Conservation (phyloP, 2,113 vertebrate genomes). For the Anas platyrhynchos region DNA sequence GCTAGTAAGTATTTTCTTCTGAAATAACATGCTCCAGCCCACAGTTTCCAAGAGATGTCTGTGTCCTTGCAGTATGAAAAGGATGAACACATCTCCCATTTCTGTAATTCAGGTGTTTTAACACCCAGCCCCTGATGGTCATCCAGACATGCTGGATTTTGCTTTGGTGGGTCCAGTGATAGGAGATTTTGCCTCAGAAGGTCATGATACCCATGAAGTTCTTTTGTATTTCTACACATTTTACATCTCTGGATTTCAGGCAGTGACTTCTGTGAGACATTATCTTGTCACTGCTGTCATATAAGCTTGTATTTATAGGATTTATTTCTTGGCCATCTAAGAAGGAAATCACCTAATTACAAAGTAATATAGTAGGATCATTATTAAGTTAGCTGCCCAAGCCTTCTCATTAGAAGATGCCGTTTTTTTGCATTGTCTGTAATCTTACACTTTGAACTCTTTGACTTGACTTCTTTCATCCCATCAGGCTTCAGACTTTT, state of each 20-base stretch:
- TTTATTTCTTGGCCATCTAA: slow-evolving; percentile 8
- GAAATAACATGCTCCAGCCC: neutral
- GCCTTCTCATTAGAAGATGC: neutral
- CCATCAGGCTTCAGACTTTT: neutral
- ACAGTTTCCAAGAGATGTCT: neutral
- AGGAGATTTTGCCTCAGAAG: neutral
- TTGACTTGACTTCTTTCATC: neutral
- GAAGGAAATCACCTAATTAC: slow-evolving; percentile 49
- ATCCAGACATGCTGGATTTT: neutral
- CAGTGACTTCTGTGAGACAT: neutral
- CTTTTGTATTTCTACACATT: neutral
- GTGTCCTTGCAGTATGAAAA: neutral
- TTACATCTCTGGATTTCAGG: neutral
- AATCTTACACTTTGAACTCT: neutral
- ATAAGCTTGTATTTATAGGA: neutral
- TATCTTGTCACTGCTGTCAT: neutral
- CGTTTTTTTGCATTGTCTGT: neutral
- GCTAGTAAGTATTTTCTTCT: neutral
- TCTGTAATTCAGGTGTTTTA: neutral
- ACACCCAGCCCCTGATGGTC: neutral
- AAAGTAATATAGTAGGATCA: slow-evolving; percentile 1
- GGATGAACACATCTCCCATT: neutral
- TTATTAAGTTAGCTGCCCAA: slow-evolving; percentile 26
- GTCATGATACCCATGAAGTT: fast-evolving
- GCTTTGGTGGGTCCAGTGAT: neutral